A percentile compares a stretch with the other conserved stretches of the same genome.
Conservation (phyloP, 2,113 vertebrate species). For the Polypterus senegalus region DNA sequence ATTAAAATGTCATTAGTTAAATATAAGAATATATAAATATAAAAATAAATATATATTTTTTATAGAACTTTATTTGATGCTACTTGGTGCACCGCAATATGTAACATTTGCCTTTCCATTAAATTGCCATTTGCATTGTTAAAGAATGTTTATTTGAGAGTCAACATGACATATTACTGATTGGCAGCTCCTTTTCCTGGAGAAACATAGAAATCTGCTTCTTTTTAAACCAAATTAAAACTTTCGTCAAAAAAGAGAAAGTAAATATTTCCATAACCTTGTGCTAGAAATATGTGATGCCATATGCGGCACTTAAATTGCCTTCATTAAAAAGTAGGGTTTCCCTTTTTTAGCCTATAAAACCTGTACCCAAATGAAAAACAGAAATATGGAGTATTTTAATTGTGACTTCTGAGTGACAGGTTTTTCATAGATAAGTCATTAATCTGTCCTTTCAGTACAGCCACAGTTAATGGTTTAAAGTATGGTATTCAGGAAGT, state of each 20-base stretch:
- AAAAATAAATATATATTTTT: too few species aligned
- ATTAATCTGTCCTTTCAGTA: constrained; percentile 4
- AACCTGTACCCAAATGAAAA: constrained; percentile 26
- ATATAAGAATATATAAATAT: too few species aligned
- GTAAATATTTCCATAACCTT: constrained; percentile 30
- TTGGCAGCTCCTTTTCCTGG: constrained; percentile 1
- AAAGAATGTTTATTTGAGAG: neutral
- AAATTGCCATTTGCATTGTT: neutral
- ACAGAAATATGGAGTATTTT: constrained; percentile 12
- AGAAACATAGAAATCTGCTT: constrained; percentile 4
- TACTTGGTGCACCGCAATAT: too few species aligned
- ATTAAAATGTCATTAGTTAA: too few species aligned
- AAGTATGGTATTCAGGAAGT: too few species aligned
- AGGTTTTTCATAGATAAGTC: neutral
- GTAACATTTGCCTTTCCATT: too few species aligned
- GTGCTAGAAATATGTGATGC: constrained; percentile 25
- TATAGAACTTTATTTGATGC: too few species aligned
- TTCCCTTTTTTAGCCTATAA: constrained; percentile 24
- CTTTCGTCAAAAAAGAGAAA: constrained; percentile 5
- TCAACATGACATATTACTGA: constrained; percentile 1
- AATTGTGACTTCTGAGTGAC: constrained; percentile 17
- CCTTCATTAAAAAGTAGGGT: constrained; percentile 26
- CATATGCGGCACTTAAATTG: constrained; percentile 32
- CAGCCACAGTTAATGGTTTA: too few species aligned
- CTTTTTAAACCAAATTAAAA: constrained; percentile 14